Evolutionary conservation across 2,888 invertebrate species (phyloP), one percentile per base, ranked within the genome.

Genomic region (Melinopterus prodromus): DNA sequence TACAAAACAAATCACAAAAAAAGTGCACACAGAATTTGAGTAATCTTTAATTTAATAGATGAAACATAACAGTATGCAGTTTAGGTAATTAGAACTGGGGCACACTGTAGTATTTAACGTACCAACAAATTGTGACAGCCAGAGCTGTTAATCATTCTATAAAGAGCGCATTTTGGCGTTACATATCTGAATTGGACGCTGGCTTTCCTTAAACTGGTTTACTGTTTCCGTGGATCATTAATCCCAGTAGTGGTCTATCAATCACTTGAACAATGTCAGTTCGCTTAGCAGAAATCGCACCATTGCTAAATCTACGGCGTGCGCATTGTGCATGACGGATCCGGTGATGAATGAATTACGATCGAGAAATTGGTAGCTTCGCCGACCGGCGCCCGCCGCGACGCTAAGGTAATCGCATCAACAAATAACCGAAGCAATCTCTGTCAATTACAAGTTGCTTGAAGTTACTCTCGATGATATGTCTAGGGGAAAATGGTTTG

Each of bases 261-360:
- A 74, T 74, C 74, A 74, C 37, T 74, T 71, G 71, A 35, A 35
- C 26, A 35, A 35, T 16, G 16, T 35, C 71, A 71, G 71, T 12
- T 12, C 35, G 16, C 35, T 16, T 26, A 37, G 74, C 35, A 15
- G 74, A 16, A 35, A 37, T 35, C 36, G 35, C 74, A 37, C 35
- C 74, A 53, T 53, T 53, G 53, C 53, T 53, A 53, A 12, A 53
- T 53, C 9, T 53, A 53, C 53, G 53, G 53, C 53, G 74, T 74
- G 35, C 74, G n/a, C 74, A 36, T 37, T 74, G 74, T 74, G 74
- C 74, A 74, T 74, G 74, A 74, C 74, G 74, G 74, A 35, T 35
- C 37, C 74, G 36, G 74, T 74, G 74, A 74, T 74, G 74, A 74
- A 74, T 74, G 74, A 74, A 74, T 74, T 36, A 74, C 74, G 26